Conservation (phyloP, 2,797 vertebrate genomes). For the Acomys russatus region DNA sequence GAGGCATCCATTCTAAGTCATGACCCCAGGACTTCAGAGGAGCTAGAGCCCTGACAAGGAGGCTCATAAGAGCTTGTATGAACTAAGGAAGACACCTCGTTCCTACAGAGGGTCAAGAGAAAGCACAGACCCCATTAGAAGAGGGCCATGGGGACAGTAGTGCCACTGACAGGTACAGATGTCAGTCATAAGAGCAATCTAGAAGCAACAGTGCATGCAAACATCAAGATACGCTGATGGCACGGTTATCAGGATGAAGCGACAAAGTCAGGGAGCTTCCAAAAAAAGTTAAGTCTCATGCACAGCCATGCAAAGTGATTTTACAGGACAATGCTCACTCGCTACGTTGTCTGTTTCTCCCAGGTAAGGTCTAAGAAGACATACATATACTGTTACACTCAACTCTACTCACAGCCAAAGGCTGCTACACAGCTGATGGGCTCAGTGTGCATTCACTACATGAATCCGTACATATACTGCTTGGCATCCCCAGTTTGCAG, state of each 20-base stretch:
- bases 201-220: background rate
- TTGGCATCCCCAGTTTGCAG: background rate
- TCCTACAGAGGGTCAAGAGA: too few species aligned
- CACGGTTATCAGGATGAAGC: background rate
- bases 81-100: background rate
- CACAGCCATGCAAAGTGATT: background rate
- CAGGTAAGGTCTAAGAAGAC: background rate
- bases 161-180: background rate
- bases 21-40: background rate
- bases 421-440: background rate
- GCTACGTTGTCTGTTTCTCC: background rate
- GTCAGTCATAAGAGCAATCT: slow-evolving; percentile 2
- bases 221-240: background rate
- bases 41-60: background rate
- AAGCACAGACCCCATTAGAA: background rate
- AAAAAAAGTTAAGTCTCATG: background rate
- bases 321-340: background rate
- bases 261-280: background rate
- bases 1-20: background rate
- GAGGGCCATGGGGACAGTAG: background rate
- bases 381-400: slow-evolving; percentile 10
- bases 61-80: background rate
- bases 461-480: slow-evolving; percentile 16
- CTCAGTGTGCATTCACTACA: slow-evolving; percentile 4
- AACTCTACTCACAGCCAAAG: background rate